Conservation (phyloP, 2,888 invertebrate genomes). For the Nudaria mundana region DNA sequence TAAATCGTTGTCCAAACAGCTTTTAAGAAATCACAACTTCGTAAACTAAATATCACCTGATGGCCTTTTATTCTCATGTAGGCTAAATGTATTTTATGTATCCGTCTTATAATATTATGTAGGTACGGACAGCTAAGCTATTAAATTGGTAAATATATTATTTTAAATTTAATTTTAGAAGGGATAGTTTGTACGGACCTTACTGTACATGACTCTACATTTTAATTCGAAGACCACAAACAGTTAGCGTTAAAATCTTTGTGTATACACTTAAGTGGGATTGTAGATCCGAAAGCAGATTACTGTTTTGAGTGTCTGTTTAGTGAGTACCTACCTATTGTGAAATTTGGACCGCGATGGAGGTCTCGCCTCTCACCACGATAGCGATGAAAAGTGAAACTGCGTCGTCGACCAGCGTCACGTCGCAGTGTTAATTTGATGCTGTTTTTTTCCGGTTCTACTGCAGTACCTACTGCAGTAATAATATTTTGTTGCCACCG, state of each 20-base stretch:
- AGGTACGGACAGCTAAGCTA: neutral
- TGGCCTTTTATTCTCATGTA: slow-evolving; percentile 48
- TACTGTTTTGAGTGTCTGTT: slow-evolving; percentile 47
- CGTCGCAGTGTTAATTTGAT: slow-evolving; percentile 60
- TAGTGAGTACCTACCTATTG: slow-evolving; percentile 65
- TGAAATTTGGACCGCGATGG: slow-evolving; percentile 73
- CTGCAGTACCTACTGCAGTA: slow-evolving; percentile 50
- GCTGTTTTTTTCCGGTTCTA: slow-evolving; percentile 71
- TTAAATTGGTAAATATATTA: too few relatives aligned
- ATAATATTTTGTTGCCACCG: slow-evolving; percentile 23
- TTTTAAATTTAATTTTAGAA: too few relatives aligned
- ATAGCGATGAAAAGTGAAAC: slow-evolving; percentile 79
- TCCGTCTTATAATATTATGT: too few relatives aligned
- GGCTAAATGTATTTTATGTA: too few relatives aligned
- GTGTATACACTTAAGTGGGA: slow-evolving; percentile 23
- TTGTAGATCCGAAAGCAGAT: slow-evolving; percentile 45
- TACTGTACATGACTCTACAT: too few relatives aligned
- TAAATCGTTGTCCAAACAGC: slow-evolving; percentile 35
- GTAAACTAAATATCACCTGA: slow-evolving; percentile 47
- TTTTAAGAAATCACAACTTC: slow-evolving; percentile 38
- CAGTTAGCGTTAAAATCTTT: slow-evolving; percentile 10
- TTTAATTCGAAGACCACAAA: neutral
- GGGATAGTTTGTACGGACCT: too few relatives aligned
- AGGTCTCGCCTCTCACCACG: slow-evolving; percentile 76
- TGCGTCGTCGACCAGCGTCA: slow-evolving; percentile 64